Conservation (phyloP, 2,888 invertebrate species). For the Esperia sulphurella region DNA sequence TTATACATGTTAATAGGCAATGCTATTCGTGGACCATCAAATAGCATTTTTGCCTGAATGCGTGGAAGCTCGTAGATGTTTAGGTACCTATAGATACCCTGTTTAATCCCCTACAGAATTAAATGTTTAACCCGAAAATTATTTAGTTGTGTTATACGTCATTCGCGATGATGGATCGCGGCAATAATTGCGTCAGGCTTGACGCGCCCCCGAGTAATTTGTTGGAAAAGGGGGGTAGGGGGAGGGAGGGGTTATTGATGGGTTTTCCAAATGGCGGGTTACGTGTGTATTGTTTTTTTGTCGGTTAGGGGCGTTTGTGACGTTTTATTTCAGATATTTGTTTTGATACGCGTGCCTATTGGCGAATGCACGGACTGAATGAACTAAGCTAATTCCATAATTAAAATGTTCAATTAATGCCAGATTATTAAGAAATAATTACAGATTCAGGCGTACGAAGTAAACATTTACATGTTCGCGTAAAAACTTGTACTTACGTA, state of each 20-base stretch:
- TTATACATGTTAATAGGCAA: no score
- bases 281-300: constrained; percentile 33
- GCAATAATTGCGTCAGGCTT: constrained; percentile 68
- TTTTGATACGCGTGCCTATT: not conserved
- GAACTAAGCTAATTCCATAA: no score
- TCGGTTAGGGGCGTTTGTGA: constrained; percentile 8
- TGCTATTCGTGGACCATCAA: no score
- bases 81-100: constrained; percentile 3
- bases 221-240: constrained; percentile 32
- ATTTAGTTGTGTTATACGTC: constrained; percentile 73
- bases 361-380: no score
- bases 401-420: no score
- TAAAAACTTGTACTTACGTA: no score
- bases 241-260: constrained; percentile 54
- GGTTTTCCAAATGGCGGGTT: constrained; percentile 26
- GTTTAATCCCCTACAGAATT: constrained; percentile 25
- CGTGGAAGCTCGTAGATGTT: no score
- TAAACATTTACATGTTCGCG: no score
- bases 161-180: constrained; percentile 64
- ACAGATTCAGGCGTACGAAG: no score
- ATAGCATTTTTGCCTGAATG: no score
- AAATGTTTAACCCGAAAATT: constrained; percentile 65
- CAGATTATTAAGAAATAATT: no score
- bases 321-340: constrained; percentile 8
- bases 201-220: constrained; percentile 54